Evolutionary conservation across 2,888 invertebrate species (phyloP).

Genomic region (Parnassius apollo): DNA sequence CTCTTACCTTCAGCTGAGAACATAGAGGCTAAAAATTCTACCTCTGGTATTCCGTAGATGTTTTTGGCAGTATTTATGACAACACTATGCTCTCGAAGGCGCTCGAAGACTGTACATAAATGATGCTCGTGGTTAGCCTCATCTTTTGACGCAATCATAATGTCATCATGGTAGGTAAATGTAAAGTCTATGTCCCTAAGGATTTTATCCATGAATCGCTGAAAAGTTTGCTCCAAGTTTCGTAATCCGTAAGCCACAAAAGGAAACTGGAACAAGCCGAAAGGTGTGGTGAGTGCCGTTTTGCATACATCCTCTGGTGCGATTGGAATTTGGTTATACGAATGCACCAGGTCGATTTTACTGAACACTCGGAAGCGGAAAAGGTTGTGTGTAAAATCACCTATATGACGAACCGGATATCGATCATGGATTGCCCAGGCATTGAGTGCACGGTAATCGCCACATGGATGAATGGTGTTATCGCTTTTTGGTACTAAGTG

Average conservation of each 20-base stretch:
- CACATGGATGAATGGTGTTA: too few species aligned
- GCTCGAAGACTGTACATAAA: too few species aligned
- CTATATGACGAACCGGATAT: too few species aligned
- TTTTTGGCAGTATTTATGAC: background rate
- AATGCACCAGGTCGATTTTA: background rate
- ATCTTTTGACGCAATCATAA: constrained; percentile 31
- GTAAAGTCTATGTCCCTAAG: constrained; percentile 26
- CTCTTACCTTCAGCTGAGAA: too few species aligned
- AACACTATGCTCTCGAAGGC: too few species aligned
- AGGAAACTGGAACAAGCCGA: constrained; percentile 38
- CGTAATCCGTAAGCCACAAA: constrained; percentile 48
- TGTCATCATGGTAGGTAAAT: constrained; percentile 45
- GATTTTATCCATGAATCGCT: constrained; percentile 46
- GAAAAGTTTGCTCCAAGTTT: constrained; percentile 55
- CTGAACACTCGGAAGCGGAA: background rate
- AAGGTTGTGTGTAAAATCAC: background rate
- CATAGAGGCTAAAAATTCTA: background rate
- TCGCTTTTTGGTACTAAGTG: too few species aligned
- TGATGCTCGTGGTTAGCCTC: background rate
- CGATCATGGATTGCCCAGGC: too few species aligned
- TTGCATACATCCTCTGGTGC: background rate
- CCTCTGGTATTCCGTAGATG: too few species aligned
- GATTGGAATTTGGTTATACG: background rate
- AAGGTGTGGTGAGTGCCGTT: too few species aligned
- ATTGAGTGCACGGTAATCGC: too few species aligned